phyloP scores from a whole-genome alignment of 2,113 vertebrate genomes.

The Heloderma charlesbogerti region DNA sequence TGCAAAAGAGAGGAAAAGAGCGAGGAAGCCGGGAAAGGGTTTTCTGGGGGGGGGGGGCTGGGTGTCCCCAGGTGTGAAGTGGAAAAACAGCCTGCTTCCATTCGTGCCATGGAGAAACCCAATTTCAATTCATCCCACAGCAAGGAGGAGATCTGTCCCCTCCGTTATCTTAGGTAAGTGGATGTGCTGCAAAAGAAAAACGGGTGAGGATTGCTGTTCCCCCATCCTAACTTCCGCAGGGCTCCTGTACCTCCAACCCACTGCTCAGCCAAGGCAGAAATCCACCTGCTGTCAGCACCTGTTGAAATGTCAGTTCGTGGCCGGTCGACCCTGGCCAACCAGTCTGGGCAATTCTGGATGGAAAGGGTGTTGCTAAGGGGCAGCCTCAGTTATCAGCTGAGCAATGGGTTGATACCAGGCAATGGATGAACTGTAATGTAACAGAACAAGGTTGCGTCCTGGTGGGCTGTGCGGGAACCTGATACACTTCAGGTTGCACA shows the following conservation, averaged over 20 bases:
- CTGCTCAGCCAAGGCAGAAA: background rate
- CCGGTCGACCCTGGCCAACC: background rate
- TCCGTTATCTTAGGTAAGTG: conserved; percentile 20
- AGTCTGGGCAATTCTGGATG: too few species aligned
- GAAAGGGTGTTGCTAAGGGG: background rate
- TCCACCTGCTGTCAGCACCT: background rate
- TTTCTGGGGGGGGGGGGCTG: background rate
- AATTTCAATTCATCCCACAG: background rate
- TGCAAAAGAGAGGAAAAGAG: background rate
- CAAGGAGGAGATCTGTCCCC: background rate
- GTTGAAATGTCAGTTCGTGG: background rate
- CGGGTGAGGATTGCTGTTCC: background rate
- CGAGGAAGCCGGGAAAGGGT: background rate
- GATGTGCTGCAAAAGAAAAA: background rate
- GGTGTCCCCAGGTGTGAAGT: background rate
- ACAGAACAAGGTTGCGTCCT: background rate
- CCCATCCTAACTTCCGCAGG: too few species aligned
- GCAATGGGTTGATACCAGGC: background rate
- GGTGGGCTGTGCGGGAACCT: too few species aligned
- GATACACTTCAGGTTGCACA: too few species aligned
- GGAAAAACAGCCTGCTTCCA: background rate
- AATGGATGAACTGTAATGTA: too few species aligned
- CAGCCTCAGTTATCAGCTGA: background rate
- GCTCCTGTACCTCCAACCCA: background rate
- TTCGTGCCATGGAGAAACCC: background rate